phyloP scores from a whole-genome alignment of 2,888 invertebrate genomes.

The Sabatieria punctata region DNA sequence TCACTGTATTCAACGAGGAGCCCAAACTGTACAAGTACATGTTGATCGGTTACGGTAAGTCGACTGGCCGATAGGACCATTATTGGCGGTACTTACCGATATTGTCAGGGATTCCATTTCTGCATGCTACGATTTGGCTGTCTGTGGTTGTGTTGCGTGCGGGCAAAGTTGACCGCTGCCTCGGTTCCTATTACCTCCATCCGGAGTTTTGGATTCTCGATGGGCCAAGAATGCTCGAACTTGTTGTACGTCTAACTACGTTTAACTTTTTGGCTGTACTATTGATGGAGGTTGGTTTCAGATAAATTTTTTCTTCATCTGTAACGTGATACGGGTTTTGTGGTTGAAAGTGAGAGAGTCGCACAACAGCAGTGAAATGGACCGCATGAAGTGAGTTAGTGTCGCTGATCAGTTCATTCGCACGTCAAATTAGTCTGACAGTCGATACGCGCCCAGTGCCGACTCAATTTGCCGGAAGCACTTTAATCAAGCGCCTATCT shows the following conservation, averaged over 20 bases:
- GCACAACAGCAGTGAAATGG: slow-evolving; percentile 34
- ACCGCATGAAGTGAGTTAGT: slow-evolving; percentile 35
- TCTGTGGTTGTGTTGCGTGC: slow-evolving; percentile 16
- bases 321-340: slow-evolving; percentile 39
- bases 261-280: neutral
- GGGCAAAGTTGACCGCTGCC: slow-evolving; percentile 24
- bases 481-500: no score
- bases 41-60: slow-evolving; percentile 35
- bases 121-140: slow-evolving; percentile 27
- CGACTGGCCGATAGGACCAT: no score
- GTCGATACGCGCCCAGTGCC: no score
- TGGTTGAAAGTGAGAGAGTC: slow-evolving; percentile 37
- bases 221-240: slow-evolving; percentile 60
- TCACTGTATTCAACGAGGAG: slow-evolving; percentile 42
- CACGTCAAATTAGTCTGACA: no score
- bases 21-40: slow-evolving; percentile 32
- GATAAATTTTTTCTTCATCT: slow-evolving; percentile 37
- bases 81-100: neutral
- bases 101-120: slow-evolving; percentile 22
- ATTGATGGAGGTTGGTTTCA: no score
- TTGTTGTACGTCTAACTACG: slow-evolving; percentile 51
- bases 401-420: no score
- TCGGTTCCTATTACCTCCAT: slow-evolving; percentile 29
- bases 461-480: no score
- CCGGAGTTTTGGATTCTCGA: slow-evolving; percentile 59